These are phyloP conservation scores for Rhinoptilus africanus DNA, from an alignment of 2,113 vertebrate genomes.

Conservation along the genomic window DNA sequence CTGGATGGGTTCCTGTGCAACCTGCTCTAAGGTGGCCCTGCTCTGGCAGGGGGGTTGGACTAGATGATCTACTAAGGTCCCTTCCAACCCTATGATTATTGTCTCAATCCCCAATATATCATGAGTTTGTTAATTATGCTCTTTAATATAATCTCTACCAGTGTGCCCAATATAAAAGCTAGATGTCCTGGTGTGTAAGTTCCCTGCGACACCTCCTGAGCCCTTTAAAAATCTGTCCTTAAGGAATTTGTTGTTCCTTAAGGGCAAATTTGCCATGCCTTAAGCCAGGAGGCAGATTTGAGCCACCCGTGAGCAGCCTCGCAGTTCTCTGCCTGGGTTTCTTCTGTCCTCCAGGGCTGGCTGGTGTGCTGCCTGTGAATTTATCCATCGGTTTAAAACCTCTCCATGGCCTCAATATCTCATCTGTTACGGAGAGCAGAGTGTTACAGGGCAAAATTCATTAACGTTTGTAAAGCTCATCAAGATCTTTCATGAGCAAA, in stretches of 20 bases:
- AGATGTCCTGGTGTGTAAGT: background rate
- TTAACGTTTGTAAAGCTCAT: conserved; percentile 47
- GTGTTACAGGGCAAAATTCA: conserved; percentile 40
- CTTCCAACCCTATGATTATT: no score
- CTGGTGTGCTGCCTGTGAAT: background rate
- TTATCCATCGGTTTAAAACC: conserved; percentile 33
- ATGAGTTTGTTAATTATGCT: background rate
- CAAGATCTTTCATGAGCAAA: conserved; percentile 52
- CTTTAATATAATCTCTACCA: background rate
- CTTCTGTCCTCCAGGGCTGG: background rate
- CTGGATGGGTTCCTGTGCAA: no score
- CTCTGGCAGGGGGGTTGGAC: no score
- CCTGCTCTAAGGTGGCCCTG: no score
- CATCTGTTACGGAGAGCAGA: background rate
- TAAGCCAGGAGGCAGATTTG: background rate
- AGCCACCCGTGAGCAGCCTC: background rate
- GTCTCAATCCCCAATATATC: background rate
- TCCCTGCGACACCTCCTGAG: background rate
- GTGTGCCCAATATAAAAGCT: background rate
- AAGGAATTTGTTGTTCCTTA: background rate
- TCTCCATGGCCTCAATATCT: background rate
- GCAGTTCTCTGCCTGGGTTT: background rate
- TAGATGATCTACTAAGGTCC: no score
- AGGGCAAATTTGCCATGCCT: background rate
- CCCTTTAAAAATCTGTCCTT: background rate